Evolutionary conservation across 2,113 vertebrate genomes (phyloP).

Genomic region (Electrona antarctica): DNA sequence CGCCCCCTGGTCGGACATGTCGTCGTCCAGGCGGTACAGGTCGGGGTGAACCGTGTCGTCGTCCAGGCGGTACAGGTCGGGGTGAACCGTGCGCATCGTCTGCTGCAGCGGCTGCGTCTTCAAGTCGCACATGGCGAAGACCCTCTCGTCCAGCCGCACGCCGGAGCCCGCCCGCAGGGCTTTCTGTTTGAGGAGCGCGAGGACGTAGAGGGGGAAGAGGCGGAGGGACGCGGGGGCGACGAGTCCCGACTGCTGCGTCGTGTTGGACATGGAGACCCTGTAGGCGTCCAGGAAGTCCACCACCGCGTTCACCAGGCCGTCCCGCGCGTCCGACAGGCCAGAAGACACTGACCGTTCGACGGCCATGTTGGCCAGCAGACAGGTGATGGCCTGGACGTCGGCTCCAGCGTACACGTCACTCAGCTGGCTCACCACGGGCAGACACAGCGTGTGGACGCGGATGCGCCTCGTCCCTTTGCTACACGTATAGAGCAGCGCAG

Average conservation of each 20-base stretch:
- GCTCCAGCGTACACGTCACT: conserved; percentile 92
- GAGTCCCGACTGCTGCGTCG: conserved; percentile 86
- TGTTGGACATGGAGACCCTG: conserved; percentile 84
- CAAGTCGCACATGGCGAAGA: conserved; percentile 97
- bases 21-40: too few relatives aligned
- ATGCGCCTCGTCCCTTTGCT: conserved; percentile 95
- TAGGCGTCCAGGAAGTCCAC: conserved; percentile 89
- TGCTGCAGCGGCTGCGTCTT: conserved; percentile 93
- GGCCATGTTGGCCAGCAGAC: conserved; percentile 96
- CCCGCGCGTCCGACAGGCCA: conserved; percentile 90
- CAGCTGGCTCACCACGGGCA: conserved; percentile 92
- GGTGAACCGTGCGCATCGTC: conserved; percentile 92
- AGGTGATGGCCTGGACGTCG: conserved; percentile 91
- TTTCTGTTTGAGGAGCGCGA: conserved; percentile 98
- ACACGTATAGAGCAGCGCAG: conserved; percentile 95
- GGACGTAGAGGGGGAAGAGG: conserved; percentile 91
- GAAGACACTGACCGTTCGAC: conserved; percentile 93
- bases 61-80: conserved; percentile 93
- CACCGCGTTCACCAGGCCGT: conserved; percentile 92
- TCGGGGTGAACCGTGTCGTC: too few relatives aligned
- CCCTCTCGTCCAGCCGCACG: conserved; percentile 93
- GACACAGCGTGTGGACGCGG: conserved; percentile 93
- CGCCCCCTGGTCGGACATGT: conserved; percentile 90
- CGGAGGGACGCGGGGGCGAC: conserved; percentile 85
- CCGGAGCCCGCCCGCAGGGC: conserved; percentile 91